phyloP scores from a whole-genome alignment of 1,140 invertebrate genomes.

The Acyrthosiphon pisum region DNA sequence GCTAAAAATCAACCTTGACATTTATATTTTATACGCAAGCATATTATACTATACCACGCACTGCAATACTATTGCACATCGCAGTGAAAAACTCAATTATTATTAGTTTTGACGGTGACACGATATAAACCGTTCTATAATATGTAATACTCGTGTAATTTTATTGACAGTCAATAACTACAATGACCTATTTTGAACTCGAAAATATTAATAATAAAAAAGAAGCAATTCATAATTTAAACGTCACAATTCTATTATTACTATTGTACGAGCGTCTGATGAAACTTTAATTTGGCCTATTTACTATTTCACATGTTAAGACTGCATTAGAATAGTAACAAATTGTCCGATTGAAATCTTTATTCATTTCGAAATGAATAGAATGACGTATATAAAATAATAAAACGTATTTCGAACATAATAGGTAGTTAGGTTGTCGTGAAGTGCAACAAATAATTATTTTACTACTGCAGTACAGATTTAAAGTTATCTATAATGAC shows the following conservation, averaged over 20 bases:
- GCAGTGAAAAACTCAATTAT: not conserved
- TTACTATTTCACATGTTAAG: too few species aligned
- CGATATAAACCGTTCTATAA: not conserved
- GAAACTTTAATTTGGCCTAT: not conserved
- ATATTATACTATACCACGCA: too few species aligned
- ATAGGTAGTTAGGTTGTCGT: not conserved
- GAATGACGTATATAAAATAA: not conserved
- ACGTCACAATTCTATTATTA: not conserved
- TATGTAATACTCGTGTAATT: not conserved
- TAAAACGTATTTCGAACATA: not conserved
- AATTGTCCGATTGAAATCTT: not conserved
- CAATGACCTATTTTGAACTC: not conserved
- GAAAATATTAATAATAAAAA: not conserved
- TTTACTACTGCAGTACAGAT: not conserved
- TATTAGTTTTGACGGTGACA: not conserved
- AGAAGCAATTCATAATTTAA: not conserved
- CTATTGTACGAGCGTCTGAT: not conserved
- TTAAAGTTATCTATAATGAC: not conserved
- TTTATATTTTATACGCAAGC: not conserved
- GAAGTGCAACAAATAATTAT: not conserved
- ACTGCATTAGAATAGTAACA: too few species aligned
- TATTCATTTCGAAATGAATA: not conserved
- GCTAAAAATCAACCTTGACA: not conserved
- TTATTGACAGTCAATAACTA: not conserved
- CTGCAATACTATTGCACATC: not conserved